phyloP scores from a whole-genome alignment of 2,113 vertebrate genomes.

The Pardalotus punctatus region DNA sequence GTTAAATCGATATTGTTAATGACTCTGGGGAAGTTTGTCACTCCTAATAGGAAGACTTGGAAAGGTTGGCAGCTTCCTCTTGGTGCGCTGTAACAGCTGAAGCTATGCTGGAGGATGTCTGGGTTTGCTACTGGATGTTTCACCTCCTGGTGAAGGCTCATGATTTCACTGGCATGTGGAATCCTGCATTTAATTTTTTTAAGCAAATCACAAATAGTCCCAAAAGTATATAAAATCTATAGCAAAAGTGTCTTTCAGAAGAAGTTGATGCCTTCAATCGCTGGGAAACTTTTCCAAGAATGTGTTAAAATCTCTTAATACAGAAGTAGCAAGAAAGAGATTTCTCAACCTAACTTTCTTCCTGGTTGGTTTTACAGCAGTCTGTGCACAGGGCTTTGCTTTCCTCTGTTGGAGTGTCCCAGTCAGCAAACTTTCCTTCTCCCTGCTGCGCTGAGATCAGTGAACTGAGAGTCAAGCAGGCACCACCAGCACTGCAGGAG shows the following conservation, averaged over 20 bases:
- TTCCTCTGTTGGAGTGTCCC: neutral
- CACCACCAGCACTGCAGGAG: neutral
- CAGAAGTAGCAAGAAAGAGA: slow-evolving; percentile 45
- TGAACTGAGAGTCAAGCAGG: neutral
- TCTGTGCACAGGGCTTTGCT: neutral
- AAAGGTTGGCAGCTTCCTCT: neutral
- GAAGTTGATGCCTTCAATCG: neutral
- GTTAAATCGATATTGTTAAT: neutral
- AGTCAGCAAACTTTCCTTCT: neutral
- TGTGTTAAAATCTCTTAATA: neutral
- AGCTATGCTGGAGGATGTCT: neutral
- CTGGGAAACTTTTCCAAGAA: neutral
- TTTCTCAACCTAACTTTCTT: neutral
- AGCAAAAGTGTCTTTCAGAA: neutral
- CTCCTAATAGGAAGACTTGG: neutral
- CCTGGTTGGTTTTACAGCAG: neutral
- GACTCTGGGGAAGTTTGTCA: neutral
- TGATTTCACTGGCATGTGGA: neutral
- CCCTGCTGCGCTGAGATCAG: neutral
- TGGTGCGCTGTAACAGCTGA: neutral
- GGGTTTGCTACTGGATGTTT: neutral
- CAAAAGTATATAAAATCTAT: neutral
- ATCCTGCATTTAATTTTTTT: neutral
- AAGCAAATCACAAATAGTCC: neutral
- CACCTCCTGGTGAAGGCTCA: neutral